Base-by-base conservation (phyloP, 1,140 invertebrate species). In the Ooceraea biroi region DNA sequence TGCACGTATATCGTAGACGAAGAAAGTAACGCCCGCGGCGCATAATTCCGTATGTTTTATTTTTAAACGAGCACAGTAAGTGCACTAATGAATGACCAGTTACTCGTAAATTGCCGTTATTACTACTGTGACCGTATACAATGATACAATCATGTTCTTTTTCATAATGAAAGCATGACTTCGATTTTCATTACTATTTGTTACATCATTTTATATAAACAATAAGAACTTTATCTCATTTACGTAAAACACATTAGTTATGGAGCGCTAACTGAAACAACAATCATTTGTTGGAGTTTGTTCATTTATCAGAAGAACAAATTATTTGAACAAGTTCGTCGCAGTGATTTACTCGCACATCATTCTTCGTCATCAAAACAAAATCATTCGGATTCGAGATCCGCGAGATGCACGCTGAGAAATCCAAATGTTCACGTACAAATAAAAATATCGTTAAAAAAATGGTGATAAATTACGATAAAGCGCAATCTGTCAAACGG, bases 31-130 rank as follows among this genome's bases (percentile, higher is more conserved):
- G 22, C 50, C 27, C 17, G 30, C 17, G 14, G 46, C 60, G 8
- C 30, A 41, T 66, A 52, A 19, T 41, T 77, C 19, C 17, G 10
- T 66, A 0, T 14, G 41, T 55, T 78, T 78, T 66, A 68, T 55
- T 78, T 55, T 78, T 77, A 27, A 66, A 77, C 46, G 19, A 25
- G 11, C 4, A 25, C 14, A 60, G 19, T 65, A 65, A 77, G 36
- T 55, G 14, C 19, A 12, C 0, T 30, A 61, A 52, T 44, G 11
- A 22, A 25, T 22, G 12, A 22, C 3, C 11, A 41, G 3, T 66
- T 4, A 66, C 7, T 5, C 17, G 14, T 52, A 41, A 77, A 22
- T 65, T 77, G 61, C 8, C 25, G 25, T 48, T 48, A 48, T 76
- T 44, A 46, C 0, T 50, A 22, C 19, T 22, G 0, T 17, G 7